Evolutionary conservation across 2,888 invertebrate species (phyloP).

Genomic region (Spicauda simplicius): DNA sequence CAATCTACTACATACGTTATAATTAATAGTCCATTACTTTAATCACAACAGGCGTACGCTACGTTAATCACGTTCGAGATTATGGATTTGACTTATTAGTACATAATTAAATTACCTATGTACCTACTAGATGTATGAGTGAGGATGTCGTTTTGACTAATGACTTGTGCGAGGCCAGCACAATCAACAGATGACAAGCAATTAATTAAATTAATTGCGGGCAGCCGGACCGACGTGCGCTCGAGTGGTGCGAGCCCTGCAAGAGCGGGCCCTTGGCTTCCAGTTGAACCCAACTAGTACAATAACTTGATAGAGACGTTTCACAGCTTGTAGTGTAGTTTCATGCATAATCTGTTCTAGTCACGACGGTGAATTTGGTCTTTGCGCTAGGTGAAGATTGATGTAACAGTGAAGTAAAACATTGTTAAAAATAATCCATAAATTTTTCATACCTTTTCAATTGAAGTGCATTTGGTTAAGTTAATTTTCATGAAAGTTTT

Average conservation of each 20-base stretch:
- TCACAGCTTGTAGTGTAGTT: neutral
- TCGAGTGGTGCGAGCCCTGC: constrained; percentile 4
- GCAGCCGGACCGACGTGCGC: constrained; percentile 21
- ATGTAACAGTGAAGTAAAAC: no score
- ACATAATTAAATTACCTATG: constrained; percentile 56
- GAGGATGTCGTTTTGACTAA: constrained; percentile 69
- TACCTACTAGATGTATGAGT: constrained; percentile 47
- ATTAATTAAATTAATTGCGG: constrained; percentile 76
- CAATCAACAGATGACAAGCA: constrained; percentile 75
- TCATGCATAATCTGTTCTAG: constrained; percentile 1
- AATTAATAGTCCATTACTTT: constrained; percentile 54
- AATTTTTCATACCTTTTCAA: no score
- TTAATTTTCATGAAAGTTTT: no score
- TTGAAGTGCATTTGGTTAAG: no score
- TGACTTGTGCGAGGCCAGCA: constrained; percentile 64
- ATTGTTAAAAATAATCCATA: no score
- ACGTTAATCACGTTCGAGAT: constrained; percentile 60
- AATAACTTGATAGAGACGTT: constrained; percentile 2
- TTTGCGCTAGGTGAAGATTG: neutral
- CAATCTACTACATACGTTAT: constrained; percentile 44
- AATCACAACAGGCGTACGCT: constrained; percentile 39
- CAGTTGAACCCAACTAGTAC: constrained; percentile 17
- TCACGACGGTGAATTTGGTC: neutral
- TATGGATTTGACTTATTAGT: constrained; percentile 63
- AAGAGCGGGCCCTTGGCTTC: constrained; percentile 1